phyloP scores from a whole-genome alignment of 2,888 invertebrate species.

The Tipula lateralis region DNA sequence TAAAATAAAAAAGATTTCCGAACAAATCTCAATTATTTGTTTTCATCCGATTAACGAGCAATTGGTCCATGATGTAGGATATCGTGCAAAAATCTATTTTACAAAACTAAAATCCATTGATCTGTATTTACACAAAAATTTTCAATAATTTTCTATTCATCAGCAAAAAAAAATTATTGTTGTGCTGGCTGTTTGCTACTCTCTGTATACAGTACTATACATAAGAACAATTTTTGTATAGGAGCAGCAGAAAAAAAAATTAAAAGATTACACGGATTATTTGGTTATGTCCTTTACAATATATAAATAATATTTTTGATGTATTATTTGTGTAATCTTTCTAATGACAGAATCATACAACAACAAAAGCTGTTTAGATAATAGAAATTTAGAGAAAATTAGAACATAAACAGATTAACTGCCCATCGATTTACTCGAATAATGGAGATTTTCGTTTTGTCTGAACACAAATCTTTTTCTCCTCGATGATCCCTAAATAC shows the following conservation, averaged over 20 bases:
- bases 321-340: slow-evolving; percentile 24
- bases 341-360: background rate
- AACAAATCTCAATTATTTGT: background rate
- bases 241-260: background rate
- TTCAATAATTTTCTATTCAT: background rate
- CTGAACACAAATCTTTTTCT: background rate
- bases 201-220: background rate
- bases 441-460: background rate
- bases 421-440: background rate
- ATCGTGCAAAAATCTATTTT: background rate
- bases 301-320: slow-evolving; percentile 13
- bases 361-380: background rate
- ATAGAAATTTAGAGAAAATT: slow-evolving; percentile 11
- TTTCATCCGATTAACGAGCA: background rate
- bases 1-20: background rate
- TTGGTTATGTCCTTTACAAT: background rate
- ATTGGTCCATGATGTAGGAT: background rate
- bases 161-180: background rate
- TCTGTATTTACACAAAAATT: slow-evolving; percentile 5
- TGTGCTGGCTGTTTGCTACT: no score
- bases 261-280: slow-evolving; percentile 24
- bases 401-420: slow-evolving; percentile 24
- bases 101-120: background rate
- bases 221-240: background rate
- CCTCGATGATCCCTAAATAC: background rate